Conservation (phyloP, 2,797 vertebrate species). For the Mionectes olivaceus region DNA sequence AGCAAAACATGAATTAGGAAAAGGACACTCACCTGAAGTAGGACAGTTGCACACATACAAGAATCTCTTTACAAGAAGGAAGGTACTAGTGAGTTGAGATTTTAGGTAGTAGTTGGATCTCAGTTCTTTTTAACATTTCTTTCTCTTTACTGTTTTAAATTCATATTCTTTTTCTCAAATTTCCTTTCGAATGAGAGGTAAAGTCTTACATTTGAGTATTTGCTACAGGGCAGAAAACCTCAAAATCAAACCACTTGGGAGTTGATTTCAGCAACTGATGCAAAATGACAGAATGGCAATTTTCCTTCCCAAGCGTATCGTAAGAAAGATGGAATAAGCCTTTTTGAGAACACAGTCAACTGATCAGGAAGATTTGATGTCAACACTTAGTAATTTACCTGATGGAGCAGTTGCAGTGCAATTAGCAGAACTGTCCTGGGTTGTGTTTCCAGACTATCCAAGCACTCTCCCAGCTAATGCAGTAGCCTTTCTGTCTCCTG, state of each 20-base stretch:
- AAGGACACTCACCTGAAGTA: neutral
- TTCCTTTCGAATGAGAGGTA: neutral
- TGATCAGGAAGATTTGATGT: neutral
- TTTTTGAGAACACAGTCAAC: neutral
- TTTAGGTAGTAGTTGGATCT: neutral
- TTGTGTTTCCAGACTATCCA: neutral
- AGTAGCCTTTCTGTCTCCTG: neutral
- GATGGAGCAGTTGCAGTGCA: neutral
- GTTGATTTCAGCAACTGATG: neutral
- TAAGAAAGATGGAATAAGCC: neutral
- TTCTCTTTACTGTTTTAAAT: neutral
- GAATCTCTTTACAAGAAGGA: neutral
- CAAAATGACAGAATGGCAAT: neutral
- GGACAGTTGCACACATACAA: neutral
- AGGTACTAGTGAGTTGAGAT: neutral
- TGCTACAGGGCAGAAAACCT: neutral
- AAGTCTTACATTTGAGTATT: neutral
- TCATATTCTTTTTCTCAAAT: neutral
- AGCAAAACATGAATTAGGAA: neutral
- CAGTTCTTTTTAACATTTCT: neutral
- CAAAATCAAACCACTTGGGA: neutral
- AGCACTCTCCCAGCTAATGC: neutral
- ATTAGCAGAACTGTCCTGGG: neutral
- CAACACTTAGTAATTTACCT: conserved; percentile 24
- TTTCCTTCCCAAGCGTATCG: neutral